phyloP scores from a whole-genome alignment of 2,797 vertebrate species.

The Graptemys geographica region DNA sequence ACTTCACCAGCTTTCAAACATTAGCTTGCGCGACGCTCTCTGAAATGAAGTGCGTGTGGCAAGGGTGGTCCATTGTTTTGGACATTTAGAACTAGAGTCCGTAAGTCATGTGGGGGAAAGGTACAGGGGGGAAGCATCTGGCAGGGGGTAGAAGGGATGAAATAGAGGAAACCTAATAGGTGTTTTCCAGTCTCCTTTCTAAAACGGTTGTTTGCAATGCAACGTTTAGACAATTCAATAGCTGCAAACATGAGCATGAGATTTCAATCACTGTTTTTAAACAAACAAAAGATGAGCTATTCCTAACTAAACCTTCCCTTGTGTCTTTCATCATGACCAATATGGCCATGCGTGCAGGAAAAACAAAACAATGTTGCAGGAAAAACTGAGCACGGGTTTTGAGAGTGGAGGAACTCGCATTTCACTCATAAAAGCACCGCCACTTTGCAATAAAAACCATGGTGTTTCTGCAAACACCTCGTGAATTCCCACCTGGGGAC shows the following conservation, averaged over 20 bases:
- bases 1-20: too few relatives aligned
- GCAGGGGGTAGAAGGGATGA: neutral
- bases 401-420: neutral
- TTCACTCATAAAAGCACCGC: neutral
- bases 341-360: neutral
- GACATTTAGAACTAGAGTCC: neutral
- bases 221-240: neutral
- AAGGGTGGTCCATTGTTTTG: neutral
- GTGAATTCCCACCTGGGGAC: neutral
- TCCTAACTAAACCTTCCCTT: neutral
- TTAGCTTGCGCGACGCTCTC: too few relatives aligned
- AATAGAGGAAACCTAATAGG: neutral
- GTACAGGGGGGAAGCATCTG: neutral
- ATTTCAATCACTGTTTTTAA: rapidly evolving
- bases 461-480: neutral
- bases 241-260: neutral
- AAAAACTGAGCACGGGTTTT: neutral
- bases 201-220: rapidly evolving
- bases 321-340: neutral
- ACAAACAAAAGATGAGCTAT: neutral
- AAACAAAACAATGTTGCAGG: neutral
- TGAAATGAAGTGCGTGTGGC: too few relatives aligned
- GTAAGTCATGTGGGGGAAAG: neutral
- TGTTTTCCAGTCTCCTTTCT: neutral
- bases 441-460: neutral